Evolutionary conservation across 2,113 vertebrate genomes (phyloP).

Genomic region (Jacana jacana): DNA sequence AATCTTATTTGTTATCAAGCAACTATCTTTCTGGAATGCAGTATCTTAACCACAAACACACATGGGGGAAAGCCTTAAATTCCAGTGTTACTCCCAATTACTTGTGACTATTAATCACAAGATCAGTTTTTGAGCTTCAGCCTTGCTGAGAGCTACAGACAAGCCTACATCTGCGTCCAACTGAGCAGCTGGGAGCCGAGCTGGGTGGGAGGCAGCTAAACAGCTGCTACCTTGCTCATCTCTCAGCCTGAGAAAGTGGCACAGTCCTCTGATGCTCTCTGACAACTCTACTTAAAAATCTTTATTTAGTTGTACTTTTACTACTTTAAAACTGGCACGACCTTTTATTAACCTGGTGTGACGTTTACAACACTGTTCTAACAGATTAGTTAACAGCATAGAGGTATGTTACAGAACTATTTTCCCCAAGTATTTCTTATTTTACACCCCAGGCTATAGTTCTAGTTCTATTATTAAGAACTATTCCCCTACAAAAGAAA

Average conservation of each 20-base stretch:
- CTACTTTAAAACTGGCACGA: background rate
- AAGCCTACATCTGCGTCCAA: background rate
- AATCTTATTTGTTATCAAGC: background rate
- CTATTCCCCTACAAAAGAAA: background rate
- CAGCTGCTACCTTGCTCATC: background rate
- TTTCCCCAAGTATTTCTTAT: background rate
- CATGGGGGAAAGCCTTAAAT: background rate
- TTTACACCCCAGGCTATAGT: background rate
- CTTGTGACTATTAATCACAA: background rate
- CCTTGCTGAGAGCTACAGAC: background rate
- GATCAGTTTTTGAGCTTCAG: background rate
- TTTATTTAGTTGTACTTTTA: background rate
- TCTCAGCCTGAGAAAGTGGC: background rate
- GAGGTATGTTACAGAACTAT: background rate
- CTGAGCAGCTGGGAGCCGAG: background rate
- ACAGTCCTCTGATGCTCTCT: background rate
- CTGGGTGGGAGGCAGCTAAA: background rate
- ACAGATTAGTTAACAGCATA: background rate
- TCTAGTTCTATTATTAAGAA: background rate
- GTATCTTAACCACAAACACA: background rate
- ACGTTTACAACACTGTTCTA: background rate
- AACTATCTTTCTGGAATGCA: background rate
- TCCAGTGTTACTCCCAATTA: background rate
- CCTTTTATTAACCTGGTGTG: slow-evolving; percentile 16
- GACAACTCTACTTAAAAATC: background rate